These are phyloP conservation scores for Gandaritis pyraliata DNA, from an alignment of 2,888 invertebrate species.

Conservation along the genomic window DNA sequence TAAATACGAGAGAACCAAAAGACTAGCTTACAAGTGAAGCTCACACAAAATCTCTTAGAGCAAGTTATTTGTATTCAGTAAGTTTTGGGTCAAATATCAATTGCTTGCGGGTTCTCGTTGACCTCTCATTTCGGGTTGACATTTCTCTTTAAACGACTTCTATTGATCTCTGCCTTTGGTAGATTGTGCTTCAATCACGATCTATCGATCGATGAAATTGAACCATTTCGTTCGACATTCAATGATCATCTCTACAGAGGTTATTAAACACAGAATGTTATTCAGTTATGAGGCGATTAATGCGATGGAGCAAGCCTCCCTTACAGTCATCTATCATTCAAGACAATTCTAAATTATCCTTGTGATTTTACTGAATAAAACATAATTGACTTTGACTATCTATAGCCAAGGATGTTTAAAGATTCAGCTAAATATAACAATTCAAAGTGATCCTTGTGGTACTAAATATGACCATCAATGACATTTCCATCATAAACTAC, in stretches of 20 bases:
- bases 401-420: too few relatives aligned
- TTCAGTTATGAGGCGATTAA: too few relatives aligned
- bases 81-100: conserved; percentile 53
- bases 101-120: conserved; percentile 50
- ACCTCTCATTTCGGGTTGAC: conserved; percentile 55
- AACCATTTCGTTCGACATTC: conserved; percentile 25
- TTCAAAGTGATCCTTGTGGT: too few relatives aligned
- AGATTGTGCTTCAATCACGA: conserved; percentile 51
- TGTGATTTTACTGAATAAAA: too few relatives aligned
- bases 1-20: conserved; percentile 10
- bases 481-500: too few relatives aligned
- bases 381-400: too few relatives aligned
- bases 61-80: conserved; percentile 32
- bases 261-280: conserved; percentile 2
- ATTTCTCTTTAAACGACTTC: conserved; percentile 48
- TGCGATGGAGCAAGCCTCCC: too few relatives aligned
- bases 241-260: conserved; percentile 16
- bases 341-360: too few relatives aligned
- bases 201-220: conserved; percentile 33
- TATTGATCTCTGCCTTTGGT: conserved; percentile 50
- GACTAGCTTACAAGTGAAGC: not conserved
- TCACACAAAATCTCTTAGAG: conserved; percentile 14
- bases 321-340: too few relatives aligned
- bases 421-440: too few relatives aligned
- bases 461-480: conserved; percentile 22